A percentile compares a stretch with the other conserved stretches of the same genome.
These are phyloP conservation scores for Tupaia chinensis DNA, from an alignment of 2,113 vertebrate species.

Conservation along the genomic window DNA sequence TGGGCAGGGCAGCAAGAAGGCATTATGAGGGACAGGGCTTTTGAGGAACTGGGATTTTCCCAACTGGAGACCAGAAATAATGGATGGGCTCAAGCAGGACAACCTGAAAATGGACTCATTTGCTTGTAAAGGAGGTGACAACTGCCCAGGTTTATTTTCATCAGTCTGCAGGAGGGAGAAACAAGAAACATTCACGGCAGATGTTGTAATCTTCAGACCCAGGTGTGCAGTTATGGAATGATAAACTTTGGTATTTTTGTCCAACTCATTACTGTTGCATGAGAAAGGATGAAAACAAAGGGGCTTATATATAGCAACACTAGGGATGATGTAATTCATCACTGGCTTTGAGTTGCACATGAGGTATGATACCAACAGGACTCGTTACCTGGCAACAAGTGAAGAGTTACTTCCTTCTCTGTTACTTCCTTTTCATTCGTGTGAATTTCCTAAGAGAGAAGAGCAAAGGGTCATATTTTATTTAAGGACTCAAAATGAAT, in stretches of 20 bases:
- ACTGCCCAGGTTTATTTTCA: conserved; percentile 43
- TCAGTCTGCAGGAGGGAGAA: neutral
- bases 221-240: neutral
- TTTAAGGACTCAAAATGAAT: conserved; percentile 49
- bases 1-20: neutral
- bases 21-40: fast-evolving
- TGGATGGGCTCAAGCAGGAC: neutral
- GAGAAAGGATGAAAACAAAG: conserved; percentile 40
- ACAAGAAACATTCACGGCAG: conserved; percentile 38
- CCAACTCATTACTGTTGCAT: neutral
- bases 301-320: conserved; percentile 12
- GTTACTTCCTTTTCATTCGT: conserved; percentile 87
- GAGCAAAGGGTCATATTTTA: conserved; percentile 52
- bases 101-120: neutral
- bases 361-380: neutral
- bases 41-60: neutral
- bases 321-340: conserved; percentile 38
- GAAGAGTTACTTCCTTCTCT: conserved; percentile 90
- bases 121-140: neutral
- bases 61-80: neutral
- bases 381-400: conserved; percentile 91
- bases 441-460: conserved; percentile 91
- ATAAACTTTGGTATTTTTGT: conserved; percentile 23
- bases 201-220: neutral
- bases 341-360: conserved; percentile 28